Evolutionary conservation across 1,140 invertebrate species (phyloP).

Genomic region (Steinernema khuongi): DNA sequence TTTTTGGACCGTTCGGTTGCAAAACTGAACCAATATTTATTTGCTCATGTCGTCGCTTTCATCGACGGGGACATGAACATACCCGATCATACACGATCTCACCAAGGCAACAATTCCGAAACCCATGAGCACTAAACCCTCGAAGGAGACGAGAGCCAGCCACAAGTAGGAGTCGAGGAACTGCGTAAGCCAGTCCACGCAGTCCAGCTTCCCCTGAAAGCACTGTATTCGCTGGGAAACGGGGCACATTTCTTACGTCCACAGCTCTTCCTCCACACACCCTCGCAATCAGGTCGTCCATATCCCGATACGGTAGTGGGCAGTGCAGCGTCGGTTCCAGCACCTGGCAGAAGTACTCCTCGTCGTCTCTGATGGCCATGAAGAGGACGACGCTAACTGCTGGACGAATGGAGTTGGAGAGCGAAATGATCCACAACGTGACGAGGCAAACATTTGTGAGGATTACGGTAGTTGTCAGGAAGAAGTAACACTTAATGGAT

Average conservation of each 20-base stretch:
- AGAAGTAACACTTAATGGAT: slow-evolving; percentile 6
- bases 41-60: not conserved
- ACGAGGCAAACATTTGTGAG: not conserved
- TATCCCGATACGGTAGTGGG: not conserved
- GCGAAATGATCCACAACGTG: not conserved
- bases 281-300: not conserved
- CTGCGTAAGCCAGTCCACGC: not conserved
- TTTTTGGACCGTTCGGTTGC: not conserved
- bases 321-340: not conserved
- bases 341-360: not conserved
- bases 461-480: slow-evolving; percentile 1
- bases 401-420: not conserved
- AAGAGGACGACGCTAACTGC: not conserved
- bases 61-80: not conserved
- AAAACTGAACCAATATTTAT: not conserved
- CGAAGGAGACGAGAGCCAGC: not conserved
- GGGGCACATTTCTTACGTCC: not conserved
- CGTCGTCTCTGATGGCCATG: not conserved
- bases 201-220: not conserved
- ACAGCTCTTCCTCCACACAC: not conserved
- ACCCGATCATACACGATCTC: not conserved
- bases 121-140: not conserved
- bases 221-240: not conserved
- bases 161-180: not conserved
- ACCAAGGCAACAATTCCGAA: not conserved